Conservation (phyloP, 1,140 invertebrate genomes). For the Lysiphlebus fabarum region DNA sequence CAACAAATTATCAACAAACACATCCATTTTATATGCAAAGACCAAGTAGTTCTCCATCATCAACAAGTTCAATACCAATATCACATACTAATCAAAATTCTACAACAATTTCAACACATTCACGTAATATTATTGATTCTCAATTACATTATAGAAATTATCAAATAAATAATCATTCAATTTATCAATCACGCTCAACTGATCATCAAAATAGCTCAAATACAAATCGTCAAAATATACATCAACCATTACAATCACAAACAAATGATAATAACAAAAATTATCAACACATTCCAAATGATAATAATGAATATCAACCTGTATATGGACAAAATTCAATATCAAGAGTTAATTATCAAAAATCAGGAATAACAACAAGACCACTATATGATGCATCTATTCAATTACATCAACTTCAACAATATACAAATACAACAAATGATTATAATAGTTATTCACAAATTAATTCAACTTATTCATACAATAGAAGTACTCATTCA, state of each 20-base stretch:
- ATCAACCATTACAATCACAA: constrained; percentile 37
- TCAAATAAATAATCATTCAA: constrained; percentile 26
- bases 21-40: constrained; percentile 49
- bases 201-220: constrained; percentile 51
- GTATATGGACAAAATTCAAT: constrained; percentile 52
- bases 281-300: constrained; percentile 43
- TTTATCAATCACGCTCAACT: constrained; percentile 38
- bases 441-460: constrained; percentile 52
- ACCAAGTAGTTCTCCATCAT: constrained; percentile 50
- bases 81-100: constrained; percentile 37
- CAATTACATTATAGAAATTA: constrained; percentile 43
- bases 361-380: constrained; percentile 31
- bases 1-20: constrained; percentile 42
- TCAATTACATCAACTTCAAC: constrained; percentile 44
- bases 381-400: constrained; percentile 44
- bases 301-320: constrained; percentile 57
- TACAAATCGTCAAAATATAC: constrained; percentile 35
- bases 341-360: constrained; percentile 36
- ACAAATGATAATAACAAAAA: constrained; percentile 44
- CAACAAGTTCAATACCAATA: constrained; percentile 38
- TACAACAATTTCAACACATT: constrained; percentile 38
- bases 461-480: constrained; percentile 39
- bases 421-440: constrained; percentile 38
- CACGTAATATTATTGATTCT: constrained; percentile 20
- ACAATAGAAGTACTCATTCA: constrained; percentile 42